Evolutionary conservation across 2,888 invertebrate species (phyloP).

Genomic region (Pecten maximus): DNA sequence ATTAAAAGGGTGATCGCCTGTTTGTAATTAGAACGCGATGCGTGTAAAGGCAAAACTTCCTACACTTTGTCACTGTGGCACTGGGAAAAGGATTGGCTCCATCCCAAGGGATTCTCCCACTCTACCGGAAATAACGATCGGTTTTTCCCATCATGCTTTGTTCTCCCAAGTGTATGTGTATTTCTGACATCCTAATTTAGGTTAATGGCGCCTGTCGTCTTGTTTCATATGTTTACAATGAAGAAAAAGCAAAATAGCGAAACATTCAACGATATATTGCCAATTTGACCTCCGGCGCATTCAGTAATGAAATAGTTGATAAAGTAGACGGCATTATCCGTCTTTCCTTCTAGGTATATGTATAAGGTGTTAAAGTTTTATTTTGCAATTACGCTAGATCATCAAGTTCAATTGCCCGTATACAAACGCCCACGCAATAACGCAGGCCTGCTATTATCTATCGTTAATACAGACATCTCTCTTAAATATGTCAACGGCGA

Average conservation of each 20-base stretch:
- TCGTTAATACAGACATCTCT: no score
- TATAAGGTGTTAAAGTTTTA: not conserved
- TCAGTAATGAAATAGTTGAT: not conserved
- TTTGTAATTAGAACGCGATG: not conserved
- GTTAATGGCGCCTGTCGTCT: not conserved
- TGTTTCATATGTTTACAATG: not conserved
- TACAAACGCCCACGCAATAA: not conserved
- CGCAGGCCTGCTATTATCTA: not conserved
- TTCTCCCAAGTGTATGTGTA: not conserved
- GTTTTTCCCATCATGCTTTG: not conserved
- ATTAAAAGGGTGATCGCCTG: not conserved
- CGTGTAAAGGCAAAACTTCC: not conserved
- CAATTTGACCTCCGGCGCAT: not conserved
- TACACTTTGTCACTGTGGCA: not conserved
- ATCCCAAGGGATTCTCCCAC: not conserved
- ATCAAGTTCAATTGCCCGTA: not conserved
- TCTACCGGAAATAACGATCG: not conserved
- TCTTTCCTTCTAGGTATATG: not conserved
- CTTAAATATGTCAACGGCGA: no score
- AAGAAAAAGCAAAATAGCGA: not conserved
- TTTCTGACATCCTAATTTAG: not conserved
- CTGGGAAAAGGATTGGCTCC: not conserved
- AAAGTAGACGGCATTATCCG: not conserved
- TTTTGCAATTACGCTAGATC: not conserved
- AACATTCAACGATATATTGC: not conserved